Evolutionary conservation across 2,113 vertebrate genomes (phyloP), one percentile per base, ranked within the genome.

Genomic region (Pseudorasbora parva): DNA sequence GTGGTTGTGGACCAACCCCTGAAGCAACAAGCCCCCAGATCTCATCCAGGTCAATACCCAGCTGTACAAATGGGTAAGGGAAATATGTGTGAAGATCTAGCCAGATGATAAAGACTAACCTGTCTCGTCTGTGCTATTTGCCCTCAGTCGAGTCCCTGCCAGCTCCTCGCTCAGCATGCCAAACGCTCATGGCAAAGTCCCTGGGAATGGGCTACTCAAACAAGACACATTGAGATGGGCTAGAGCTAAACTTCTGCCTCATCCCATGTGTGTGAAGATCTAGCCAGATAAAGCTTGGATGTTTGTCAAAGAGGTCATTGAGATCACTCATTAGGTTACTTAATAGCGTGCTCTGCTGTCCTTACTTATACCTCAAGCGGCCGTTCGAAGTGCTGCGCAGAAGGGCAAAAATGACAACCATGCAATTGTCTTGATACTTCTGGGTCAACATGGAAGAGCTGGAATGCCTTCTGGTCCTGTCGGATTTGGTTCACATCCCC

Each of bases 401-500:
- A 25, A 21, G 47, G 30, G 60, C n/a, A 68, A n/a, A 54, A 30
- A 77, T 37, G 49, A 74, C 62, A 80, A 74, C 56, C 54, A 41
- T 81, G 62, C 72, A 62, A 47, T 37, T 43, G 81, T 87, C 69
- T 37, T 84, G 77, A 84, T 89, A 83, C 82, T 90, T 87, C 72
- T 87, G 80, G 84, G 86, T 92, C 88, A 91, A 86, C 74, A 85
- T 88, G 85, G 82, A 87, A 82, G 89, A 78, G 78, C 56, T 12
- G 74, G 69, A 88, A 84, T 81, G 82, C 77, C 87, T 89, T 90
- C 84, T 82, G 69, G 84, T 85, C 88, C 86, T 91, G 89, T 92
- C 88, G 91, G 88, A 91, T 91, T 91, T 89, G 90, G 92, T 87
- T 81, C 90, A 88, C 85, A 71, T 89, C 90, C 89, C 90, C 27